Evolutionary conservation across 2,888 invertebrate genomes (phyloP).

Genomic region (Cosmia pyralina): DNA sequence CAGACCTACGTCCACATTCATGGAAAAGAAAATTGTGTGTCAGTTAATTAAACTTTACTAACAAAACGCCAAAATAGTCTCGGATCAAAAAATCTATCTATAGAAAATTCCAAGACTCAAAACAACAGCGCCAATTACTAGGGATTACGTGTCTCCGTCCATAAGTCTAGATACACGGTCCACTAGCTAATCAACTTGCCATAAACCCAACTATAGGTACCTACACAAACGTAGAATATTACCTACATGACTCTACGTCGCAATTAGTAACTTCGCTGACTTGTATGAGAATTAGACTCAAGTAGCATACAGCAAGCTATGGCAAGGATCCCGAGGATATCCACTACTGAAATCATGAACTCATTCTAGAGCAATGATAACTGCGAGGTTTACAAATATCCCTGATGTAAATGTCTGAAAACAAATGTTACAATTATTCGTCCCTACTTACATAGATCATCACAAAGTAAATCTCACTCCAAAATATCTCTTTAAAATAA

Average conservation of each 20-base stretch:
- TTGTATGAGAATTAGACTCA: slow-evolving; percentile 15
- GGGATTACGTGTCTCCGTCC: slow-evolving; percentile 28
- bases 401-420: not conserved
- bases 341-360: not conserved
- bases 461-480: slow-evolving; percentile 34
- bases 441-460: slow-evolving; percentile 15
- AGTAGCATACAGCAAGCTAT: not conserved
- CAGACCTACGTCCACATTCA: too few relatives aligned
- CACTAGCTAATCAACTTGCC: slow-evolving; percentile 31
- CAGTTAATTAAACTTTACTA: not conserved
- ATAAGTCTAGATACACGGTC: slow-evolving; percentile 17
- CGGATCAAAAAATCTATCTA: not conserved
- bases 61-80: not conserved
- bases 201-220: not conserved
- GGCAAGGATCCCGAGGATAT: not conserved
- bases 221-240: slow-evolving; percentile 20
- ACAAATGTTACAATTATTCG: not conserved
- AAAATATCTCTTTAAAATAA: slow-evolving; percentile 49
- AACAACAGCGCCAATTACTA: slow-evolving; percentile 13
- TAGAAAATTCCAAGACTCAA: not conserved
- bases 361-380: not conserved
- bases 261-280: slow-evolving; percentile 37
- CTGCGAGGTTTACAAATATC: not conserved
- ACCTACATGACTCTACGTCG: slow-evolving; percentile 2
- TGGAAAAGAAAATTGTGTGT: too few relatives aligned